Evolutionary conservation across 1,140 invertebrate species (phyloP), one percentile per base, ranked within the genome.

Genomic region (Oreohelix idahoensis): DNA sequence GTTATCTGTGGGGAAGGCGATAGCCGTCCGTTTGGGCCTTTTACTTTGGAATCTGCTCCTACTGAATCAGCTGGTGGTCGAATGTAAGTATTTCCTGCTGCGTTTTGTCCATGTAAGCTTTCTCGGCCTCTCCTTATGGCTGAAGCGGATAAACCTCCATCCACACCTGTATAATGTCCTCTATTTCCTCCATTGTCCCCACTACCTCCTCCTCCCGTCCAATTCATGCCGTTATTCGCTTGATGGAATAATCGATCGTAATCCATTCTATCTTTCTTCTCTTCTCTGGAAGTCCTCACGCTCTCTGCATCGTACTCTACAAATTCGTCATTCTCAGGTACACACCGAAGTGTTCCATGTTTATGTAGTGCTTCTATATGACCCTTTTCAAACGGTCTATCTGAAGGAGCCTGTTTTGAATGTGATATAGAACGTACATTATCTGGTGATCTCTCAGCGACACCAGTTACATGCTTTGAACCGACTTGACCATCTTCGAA

Each of bases 201-300:
- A 26, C 58, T 17, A 1, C 66, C 58, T 20, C 39, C 83, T 42
- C 77, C 83, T 29, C 13, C 71, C 0, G 42, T 15, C 17, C 83
- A 74, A 39, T 74, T 74, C 32, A 58, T 51, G 49, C 73, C 36
- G n/a, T 73, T 79, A 29, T 49, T 51, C 45, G 83, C 70, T 51
- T 70, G 71, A 39, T 36, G 53, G 58, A 63, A 70, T n/a, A 81
- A 81, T 49, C 26, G 38, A 51, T 81, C 79, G 32, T 81, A 81
- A 81, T 81, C 39, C 79, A 81, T 81, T 23, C 29, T 81, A 1
- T 45, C 45, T 35, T 39, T 39, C 39, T 29, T 38, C 1, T 70
- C 45, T 13, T 29, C 29, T 29, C 49, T 53, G 1, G 0, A 8
- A 26, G 77, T 36, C 26, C 1, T 63, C 17, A 79, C 77, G 17